Conservation (phyloP, 2,113 vertebrate genomes). For the Felis chaus region DNA sequence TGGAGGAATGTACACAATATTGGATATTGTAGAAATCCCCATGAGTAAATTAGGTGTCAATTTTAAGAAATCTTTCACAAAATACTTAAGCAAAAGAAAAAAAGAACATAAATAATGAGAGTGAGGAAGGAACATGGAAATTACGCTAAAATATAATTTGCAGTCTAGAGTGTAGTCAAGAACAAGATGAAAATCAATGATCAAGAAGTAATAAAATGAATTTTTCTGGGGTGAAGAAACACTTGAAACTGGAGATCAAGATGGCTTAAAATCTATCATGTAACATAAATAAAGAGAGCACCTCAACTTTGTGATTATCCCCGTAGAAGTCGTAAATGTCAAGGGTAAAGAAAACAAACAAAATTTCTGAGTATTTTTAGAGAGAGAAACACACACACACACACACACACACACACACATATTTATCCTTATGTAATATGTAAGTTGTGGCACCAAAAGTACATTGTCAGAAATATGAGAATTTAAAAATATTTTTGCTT, state of each 20-base stretch:
- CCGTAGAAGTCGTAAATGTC: not conserved
- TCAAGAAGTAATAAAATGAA: not conserved
- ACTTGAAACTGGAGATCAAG: not conserved
- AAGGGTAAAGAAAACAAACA: not conserved
- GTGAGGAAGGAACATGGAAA: not conserved
- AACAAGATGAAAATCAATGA: not conserved
- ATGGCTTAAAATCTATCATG: not conserved
- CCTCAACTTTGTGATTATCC: not conserved
- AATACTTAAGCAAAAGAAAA: not conserved
- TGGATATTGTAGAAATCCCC: not conserved
- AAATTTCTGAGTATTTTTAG: not conserved
- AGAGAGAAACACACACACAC: not conserved
- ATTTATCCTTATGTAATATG: not conserved
- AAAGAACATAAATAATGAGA: not conserved
- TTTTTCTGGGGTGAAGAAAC: not conserved
- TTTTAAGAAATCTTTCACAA: conserved; percentile 10
- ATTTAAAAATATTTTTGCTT: not conserved
- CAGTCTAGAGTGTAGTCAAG: not conserved
- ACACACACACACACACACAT: not conserved
- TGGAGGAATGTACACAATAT: not conserved
- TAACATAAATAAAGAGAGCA: not conserved
- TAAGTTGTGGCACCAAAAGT: not conserved
- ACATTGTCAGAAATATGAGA: not conserved
- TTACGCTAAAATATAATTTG: not conserved
- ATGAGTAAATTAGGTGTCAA: not conserved